A percentile compares a stretch with the other conserved stretches of the same genome.
Evolutionary conservation across 2,797 vertebrate genomes (phyloP).

Genomic region (Allobates femoralis): DNA sequence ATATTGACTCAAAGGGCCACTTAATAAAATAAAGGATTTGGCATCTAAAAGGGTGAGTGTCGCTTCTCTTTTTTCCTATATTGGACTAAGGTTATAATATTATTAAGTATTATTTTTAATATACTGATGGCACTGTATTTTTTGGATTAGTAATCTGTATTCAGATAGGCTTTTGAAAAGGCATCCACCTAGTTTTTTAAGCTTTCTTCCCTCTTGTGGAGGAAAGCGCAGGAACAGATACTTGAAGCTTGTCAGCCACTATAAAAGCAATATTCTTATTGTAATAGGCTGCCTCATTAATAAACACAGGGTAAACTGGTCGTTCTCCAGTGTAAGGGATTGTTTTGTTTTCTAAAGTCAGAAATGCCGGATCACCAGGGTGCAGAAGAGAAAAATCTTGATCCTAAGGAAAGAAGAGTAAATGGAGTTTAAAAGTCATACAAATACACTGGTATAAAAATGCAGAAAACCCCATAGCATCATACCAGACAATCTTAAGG

Average conservation of each 20-base stretch:
- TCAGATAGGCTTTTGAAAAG: background rate
- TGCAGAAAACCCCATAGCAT: no score
- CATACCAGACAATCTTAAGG: no score
- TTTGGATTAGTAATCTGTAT: background rate
- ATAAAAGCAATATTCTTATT: conserved; percentile 81
- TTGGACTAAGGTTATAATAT: no score
- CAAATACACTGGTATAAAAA: no score
- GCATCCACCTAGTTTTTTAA: background rate
- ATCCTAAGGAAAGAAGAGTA: conserved; percentile 72
- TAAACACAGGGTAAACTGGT: conserved; percentile 77
- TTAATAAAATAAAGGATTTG: no score
- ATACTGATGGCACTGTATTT: no score
- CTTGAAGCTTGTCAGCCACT: conserved; percentile 32
- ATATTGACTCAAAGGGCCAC: no score
- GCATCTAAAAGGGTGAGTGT: no score
- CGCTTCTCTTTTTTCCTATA: no score
- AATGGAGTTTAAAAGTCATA: background rate
- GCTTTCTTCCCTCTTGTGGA: background rate
- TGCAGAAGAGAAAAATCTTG: conserved; percentile 78
- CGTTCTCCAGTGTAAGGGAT: conserved; percentile 74
- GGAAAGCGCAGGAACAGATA: conserved; percentile 52
- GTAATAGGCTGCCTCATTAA: conserved; percentile 85
- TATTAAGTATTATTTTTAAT: no score
- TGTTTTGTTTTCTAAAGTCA: conserved; percentile 76
- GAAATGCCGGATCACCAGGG: conserved; percentile 78